Evolutionary conservation across 2,113 vertebrate genomes (phyloP).

Genomic region (Leptobrachium ailaonicum): DNA sequence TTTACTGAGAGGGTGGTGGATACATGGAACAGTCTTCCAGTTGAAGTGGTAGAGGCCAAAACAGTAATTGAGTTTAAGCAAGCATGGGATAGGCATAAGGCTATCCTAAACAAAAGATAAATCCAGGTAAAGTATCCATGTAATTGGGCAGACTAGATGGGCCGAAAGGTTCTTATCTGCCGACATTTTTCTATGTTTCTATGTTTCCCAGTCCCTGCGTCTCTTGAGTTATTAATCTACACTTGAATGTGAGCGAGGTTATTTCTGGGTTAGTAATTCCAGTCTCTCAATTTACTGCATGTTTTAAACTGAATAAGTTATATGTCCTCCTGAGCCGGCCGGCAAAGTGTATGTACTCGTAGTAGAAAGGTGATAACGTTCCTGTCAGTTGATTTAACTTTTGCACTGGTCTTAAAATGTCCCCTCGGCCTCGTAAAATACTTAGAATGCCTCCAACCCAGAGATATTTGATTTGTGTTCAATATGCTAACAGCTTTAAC

Average conservation of each 20-base stretch:
- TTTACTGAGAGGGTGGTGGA: no score
- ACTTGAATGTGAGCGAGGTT: not conserved
- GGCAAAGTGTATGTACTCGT: not conserved
- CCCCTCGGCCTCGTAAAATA: constrained; percentile 33
- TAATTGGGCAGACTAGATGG: no score
- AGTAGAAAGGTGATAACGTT: constrained; percentile 37
- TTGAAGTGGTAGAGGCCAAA: no score
- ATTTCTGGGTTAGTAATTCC: constrained; percentile 2
- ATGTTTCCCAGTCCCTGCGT: no score
- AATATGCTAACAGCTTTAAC: constrained; percentile 16
- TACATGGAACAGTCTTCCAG: no score
- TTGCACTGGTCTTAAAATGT: constrained; percentile 36
- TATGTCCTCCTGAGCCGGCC: not conserved
- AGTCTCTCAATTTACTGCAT: not conserved
- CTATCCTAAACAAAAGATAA: no score
- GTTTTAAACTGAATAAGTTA: not conserved
- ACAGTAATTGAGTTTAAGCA: no score
- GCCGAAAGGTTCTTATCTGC: no score
- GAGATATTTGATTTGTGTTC: constrained; percentile 16
- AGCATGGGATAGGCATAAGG: no score
- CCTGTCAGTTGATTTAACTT: constrained; percentile 45
- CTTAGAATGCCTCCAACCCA: constrained; percentile 13
- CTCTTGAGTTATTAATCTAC: constrained; percentile 1
- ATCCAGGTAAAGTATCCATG: no score
- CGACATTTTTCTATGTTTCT: no score